phyloP scores from a whole-genome alignment of 2,888 invertebrate species.

The Clistopyga incitator region DNA sequence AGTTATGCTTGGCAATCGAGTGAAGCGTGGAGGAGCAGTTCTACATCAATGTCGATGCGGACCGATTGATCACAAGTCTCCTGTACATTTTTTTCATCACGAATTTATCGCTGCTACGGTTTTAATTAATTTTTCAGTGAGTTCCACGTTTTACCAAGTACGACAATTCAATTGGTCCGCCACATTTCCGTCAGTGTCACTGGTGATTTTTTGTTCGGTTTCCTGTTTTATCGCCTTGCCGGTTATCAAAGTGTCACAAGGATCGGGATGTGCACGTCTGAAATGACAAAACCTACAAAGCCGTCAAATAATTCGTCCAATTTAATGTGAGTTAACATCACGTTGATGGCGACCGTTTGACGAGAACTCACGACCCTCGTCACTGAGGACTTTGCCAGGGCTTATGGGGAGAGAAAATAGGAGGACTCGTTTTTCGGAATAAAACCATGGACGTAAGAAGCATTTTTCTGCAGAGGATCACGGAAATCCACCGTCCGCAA shows the following conservation, averaged over 20 bases:
- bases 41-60: conserved; percentile 26
- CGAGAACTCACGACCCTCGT: conserved; percentile 8
- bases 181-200: neutral
- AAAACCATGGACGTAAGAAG: neutral
- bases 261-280: neutral
- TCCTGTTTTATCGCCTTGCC: neutral
- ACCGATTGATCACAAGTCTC: neutral
- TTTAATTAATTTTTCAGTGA: conserved; percentile 50
- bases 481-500: neutral
- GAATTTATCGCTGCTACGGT: conserved; percentile 15
- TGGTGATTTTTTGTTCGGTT: neutral
- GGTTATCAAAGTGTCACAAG: neutral
- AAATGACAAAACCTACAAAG: neutral
- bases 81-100: neutral
- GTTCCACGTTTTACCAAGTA: neutral
- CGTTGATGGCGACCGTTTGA: neutral
- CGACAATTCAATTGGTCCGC: conserved; percentile 7
- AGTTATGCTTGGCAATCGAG: conserved; percentile 25
- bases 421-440: neutral
- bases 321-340: neutral
- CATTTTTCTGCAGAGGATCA: neutral
- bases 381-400: conserved; percentile 1
- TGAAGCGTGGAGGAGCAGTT: neutral
- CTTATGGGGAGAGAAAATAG: neutral
- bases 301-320: neutral